Evolutionary conservation across 2,797 vertebrate species (phyloP), one percentile per base, ranked within the genome.

Genomic region (Fistularia tabacaria): DNA sequence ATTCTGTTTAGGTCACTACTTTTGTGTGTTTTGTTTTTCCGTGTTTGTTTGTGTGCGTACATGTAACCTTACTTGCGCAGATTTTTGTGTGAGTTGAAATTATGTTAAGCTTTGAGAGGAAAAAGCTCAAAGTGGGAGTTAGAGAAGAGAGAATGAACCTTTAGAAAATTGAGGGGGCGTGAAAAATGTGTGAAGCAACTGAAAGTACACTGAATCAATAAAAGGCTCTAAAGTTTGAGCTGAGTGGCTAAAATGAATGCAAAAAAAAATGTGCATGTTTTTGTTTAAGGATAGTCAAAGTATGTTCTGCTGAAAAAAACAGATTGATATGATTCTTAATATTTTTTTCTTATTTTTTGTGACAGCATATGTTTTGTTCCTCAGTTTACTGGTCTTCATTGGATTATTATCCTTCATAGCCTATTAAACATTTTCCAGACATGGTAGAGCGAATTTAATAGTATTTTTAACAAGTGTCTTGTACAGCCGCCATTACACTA

Each of bases 391-490:
- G 82, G 81, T 88, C 89, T 89, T 85, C 64, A 54, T 71, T 84
- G 83, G 84, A 88, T 87, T 87, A 86, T 72, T 80, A 84, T 78
- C 61, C 47, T 80, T 85, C 82, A 84, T 65, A 80, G 82, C 77
- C 81, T 87, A 80, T 86, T 89, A 86, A 87, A 87, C 70, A 81
- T 79, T 80, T 82, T 82, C 74, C 76, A 82, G 83, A 73, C 79
- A 82, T 76, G 83, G 74, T 71, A 71, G 49, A 80, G 76, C 69
- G 75, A 81, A 68, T 66, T 60, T 74, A 78, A 81, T 86, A 73
- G 71, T 75, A 70, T 77, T 81, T 85, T 75, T 73, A 62, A 49
- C 62, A 62, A 79, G 74, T 75, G 77, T 78, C 64, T 85, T 82
- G 40, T 76, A 69, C 49, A 80, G 68, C 71, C 62, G 69, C 55